These are phyloP conservation scores for Alligator sinensis DNA, from an alignment of 2,113 vertebrate genomes.

Conservation along the genomic window DNA sequence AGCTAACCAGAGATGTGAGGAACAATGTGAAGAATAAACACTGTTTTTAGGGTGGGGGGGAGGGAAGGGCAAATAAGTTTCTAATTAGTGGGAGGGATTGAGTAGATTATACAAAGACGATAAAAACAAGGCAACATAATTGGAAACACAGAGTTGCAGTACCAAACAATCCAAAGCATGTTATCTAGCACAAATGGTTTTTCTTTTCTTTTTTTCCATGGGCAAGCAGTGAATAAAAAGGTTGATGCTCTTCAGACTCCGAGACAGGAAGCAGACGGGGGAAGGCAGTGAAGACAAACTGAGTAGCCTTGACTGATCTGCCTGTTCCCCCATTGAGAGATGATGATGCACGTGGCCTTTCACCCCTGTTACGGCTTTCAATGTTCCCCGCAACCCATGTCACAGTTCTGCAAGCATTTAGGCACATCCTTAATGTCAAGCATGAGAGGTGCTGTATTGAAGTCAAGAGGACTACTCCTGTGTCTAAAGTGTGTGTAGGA, in stretches of 20 bases:
- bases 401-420: accelerated
- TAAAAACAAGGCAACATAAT: constrained; percentile 71
- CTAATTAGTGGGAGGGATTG: constrained; percentile 74
- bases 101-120: constrained; percentile 63
- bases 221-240: constrained; percentile 8
- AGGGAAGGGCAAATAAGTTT: constrained; percentile 66
- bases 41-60: not conserved
- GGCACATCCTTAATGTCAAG: accelerated
- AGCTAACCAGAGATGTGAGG: constrained; percentile 45
- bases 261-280: constrained; percentile 6
- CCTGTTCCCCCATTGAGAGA: not conserved
- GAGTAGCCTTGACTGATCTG: not conserved
- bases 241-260: constrained; percentile 58
- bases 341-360: not conserved
- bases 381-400: not conserved
- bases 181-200: constrained; percentile 30
- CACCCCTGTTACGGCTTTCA: accelerated
- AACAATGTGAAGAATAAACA: constrained; percentile 63
- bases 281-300: not conserved
- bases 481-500: not conserved
- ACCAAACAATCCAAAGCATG: constrained; percentile 49
- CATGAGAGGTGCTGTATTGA: not conserved
- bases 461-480: not conserved
- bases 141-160: constrained; percentile 65
- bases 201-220: constrained; percentile 34